A percentile compares a stretch with the other conserved stretches of the same genome.
Evolutionary conservation across 53 echinoderm and acorn worm genomes (phyloP).

Genomic region (Hippasteria phrygiana): DNA sequence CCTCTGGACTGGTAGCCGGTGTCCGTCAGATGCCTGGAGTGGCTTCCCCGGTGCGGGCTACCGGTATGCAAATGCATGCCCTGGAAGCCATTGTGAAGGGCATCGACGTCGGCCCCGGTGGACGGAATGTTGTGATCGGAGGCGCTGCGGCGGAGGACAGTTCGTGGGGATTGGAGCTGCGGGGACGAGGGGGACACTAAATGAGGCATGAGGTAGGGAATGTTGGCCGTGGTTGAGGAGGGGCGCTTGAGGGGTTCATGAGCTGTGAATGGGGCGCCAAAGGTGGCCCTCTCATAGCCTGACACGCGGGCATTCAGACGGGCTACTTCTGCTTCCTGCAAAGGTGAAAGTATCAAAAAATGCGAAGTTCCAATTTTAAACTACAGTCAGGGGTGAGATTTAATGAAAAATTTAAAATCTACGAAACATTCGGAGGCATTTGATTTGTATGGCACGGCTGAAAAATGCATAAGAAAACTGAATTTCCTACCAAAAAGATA

Average conservation of each 20-base stretch:
- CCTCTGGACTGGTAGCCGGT: constrained; percentile 42
- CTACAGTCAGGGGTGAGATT: too few species aligned
- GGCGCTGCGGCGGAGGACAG: constrained; percentile 59
- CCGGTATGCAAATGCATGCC: not conserved
- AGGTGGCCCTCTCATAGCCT: constrained; percentile 92
- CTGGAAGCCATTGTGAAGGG: constrained; percentile 22
- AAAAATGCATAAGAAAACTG: too few species aligned
- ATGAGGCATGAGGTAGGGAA: constrained; percentile 32
- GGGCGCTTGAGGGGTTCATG: constrained; percentile 25
- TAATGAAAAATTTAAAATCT: too few species aligned
- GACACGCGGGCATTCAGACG: constrained; percentile 92
- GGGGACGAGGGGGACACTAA: not conserved
- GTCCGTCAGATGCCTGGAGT: constrained; percentile 34
- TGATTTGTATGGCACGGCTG: too few species aligned
- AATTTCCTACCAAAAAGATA: too few species aligned
- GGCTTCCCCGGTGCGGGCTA: not conserved
- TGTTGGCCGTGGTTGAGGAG: constrained; percentile 1
- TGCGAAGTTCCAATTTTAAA: too few species aligned
- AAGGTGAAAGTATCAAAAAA: constrained; percentile 29
- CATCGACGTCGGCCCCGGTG: not conserved
- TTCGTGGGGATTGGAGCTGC: constrained; percentile 28
- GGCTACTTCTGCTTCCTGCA: constrained; percentile 95
- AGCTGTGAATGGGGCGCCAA: constrained; percentile 53
- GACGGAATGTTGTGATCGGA: constrained; percentile 50
- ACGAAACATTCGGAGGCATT: too few species aligned